Evolutionary conservation across 2,797 vertebrate species (phyloP), one percentile per base, ranked within the genome.

Genomic region (Chrysocyon brachyurus): DNA sequence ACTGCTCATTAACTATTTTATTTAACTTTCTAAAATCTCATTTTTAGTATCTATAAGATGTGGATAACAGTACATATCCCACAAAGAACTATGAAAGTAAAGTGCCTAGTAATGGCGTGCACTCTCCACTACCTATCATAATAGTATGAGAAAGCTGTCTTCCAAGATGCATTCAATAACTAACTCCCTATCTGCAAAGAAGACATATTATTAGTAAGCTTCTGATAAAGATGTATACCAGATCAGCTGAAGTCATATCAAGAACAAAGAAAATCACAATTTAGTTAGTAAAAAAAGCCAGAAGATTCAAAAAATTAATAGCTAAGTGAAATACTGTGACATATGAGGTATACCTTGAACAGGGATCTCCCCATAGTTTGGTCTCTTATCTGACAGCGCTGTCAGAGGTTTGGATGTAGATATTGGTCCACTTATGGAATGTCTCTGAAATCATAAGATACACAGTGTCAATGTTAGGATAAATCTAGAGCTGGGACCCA

Each of bases 291-390:
- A 85, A 90, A 82, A 68, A 52, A 75, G 56, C 10, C 59, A 78
- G 10, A 36, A 49, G 1, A 52, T 83, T 52, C 12, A 46, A 75
- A 91, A 64, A 91, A 26, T 7, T 31, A 78, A 46, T 26, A 31
- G 28, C 10, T 22, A 63, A 46, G 40, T 14, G 21, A 79, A 85
- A 78, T 4, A 15, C 3, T 36, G 26, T 2, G 6, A 59, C 31
- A 70, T 22, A 1, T 17, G 6, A 68, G 16, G 57, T 57, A 59
- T 98, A 99, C 99, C 99, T 99, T 99, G 99, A 96, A 99, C 99
- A 61, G 98, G 99, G 87, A 99, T 99, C 97, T 99, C 99, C 7
- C 99, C 99, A 96, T 99, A 99, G 98, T 99, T 99, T 40, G 99
- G 98, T 96, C 99, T 99, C 98, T 99, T 99, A 96, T 99, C 99